A percentile compares a stretch with the other conserved stretches of the same genome.
phyloP scores from a whole-genome alignment of 2,797 vertebrate genomes.

The Helicolenus hilgendorfi region DNA sequence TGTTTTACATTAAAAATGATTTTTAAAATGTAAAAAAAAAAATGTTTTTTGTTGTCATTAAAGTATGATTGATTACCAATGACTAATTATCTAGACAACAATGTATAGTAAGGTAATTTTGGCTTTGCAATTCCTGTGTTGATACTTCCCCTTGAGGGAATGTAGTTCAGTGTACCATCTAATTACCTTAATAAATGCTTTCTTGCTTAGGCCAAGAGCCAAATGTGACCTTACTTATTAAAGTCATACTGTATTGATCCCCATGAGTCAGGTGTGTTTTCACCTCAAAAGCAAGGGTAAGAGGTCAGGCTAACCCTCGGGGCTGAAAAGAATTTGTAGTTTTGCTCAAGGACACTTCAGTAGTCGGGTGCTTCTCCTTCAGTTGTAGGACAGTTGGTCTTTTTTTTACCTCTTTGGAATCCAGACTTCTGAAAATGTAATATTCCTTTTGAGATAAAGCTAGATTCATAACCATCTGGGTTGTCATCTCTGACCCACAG shows the following conservation, averaged over 20 bases:
- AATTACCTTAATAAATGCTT: not conserved
- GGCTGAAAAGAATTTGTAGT: not conserved
- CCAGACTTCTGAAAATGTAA: not conserved
- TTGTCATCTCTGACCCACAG: not conserved
- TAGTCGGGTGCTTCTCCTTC: not conserved
- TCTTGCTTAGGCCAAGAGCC: not conserved
- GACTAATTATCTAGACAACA: not conserved
- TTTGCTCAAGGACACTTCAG: not conserved
- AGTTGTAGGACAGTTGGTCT: not conserved
- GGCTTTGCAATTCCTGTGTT: not conserved
- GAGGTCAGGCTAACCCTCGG: not conserved
- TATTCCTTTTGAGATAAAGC: not conserved
- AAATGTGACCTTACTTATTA: slow-evolving; percentile 13
- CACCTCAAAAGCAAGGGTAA: not conserved
- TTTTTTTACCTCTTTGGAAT: not conserved
- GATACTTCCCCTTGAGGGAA: not conserved
- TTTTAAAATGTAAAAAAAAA: not conserved
- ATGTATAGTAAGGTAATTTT: not conserved
- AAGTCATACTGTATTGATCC: slow-evolving; percentile 14
- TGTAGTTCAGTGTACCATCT: not conserved
- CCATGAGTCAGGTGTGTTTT: not conserved
- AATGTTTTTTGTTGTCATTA: not conserved
- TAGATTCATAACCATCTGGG: not conserved
- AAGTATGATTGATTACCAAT: not conserved
- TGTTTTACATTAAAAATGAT: not conserved